Base-by-base conservation (phyloP, 2,797 vertebrate species). In the Leontopithecus rosalia region DNA sequence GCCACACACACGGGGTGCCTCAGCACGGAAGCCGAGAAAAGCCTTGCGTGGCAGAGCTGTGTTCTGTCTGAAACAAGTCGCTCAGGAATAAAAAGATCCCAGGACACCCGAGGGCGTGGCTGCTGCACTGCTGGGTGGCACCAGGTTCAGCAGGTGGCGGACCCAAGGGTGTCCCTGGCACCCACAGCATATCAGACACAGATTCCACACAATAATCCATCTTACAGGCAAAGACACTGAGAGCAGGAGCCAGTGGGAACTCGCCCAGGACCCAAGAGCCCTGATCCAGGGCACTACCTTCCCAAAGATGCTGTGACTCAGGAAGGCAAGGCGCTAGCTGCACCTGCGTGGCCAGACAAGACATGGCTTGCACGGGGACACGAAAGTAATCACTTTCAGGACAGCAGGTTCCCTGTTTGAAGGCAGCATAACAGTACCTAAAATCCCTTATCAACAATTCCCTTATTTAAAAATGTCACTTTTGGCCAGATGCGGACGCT, bases 241-340 rank as follows among this genome's bases (percentile, higher is more conserved):
- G 28, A 39, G 50, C 36, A 9, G 61, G 7, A 67, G 33, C 64
- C 64, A 67, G 64, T n/a, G 15, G 33, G 64, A 67, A 67, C 33
- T 15, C 64, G 55, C 26, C 20, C 43, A n/a, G 55, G 41, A 61
- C 26, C 15, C 0, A 1, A 39, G 19, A 24, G n/a, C 36, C 46
- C 57, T 72, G 19, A 15, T n/a, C 64, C 4, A 1, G 33, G 7
- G 15, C 17, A 15, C 39, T 30, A 3, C 13, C 30, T 39, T 12
- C 8, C 0, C 58, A n/a, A n/a, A 13, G 77, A 57, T 2, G 39
- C 67, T 28, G 36, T 22, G 50, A 33, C 55, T 81, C 75, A 30
- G 1, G 0, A 20, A 57, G 0, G 33, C 19, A 28, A 7, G 7
- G 9, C 0, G 0, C 52, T 0, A 15, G 30, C 28, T 48, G 28